Conservation (phyloP, 2,797 vertebrate species). For the Garrulus glandarius region DNA sequence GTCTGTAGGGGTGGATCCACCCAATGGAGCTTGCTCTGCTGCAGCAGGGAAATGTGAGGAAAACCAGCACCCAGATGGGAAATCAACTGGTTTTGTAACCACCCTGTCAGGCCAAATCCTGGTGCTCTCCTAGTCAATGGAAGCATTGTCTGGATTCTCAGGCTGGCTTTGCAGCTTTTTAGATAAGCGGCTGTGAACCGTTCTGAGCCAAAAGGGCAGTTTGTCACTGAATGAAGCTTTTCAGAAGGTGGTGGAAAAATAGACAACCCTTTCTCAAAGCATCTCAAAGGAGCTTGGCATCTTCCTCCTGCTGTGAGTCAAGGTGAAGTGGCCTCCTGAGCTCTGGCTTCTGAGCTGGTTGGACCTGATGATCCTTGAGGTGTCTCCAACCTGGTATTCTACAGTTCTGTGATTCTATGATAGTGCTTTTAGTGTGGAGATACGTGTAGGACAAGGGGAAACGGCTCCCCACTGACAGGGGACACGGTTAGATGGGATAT, state of each 20-base stretch:
- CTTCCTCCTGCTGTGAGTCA: background rate
- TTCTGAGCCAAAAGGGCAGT: background rate
- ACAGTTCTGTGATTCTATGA: background rate
- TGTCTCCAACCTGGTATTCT: background rate
- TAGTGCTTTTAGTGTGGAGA: background rate
- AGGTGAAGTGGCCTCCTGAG: background rate
- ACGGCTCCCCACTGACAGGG: background rate
- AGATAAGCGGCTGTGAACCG: background rate
- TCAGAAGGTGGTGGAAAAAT: background rate
- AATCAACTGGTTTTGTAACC: background rate
- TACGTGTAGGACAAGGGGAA: background rate
- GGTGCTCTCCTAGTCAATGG: background rate
- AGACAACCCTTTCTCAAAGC: background rate
- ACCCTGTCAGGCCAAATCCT: background rate
- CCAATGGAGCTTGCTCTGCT: background rate
- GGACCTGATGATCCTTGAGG: background rate
- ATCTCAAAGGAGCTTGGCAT: background rate
- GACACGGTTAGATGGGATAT: background rate
- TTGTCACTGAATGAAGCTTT: background rate
- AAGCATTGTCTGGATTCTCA: background rate
- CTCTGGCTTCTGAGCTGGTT: background rate
- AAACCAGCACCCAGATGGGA: background rate
- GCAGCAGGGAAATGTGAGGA: background rate
- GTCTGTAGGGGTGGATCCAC: background rate
- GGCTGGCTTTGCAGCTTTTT: background rate